A percentile compares a stretch with the other conserved stretches of the same genome.
Conservation (phyloP, 2,113 vertebrate genomes). For the Lophochroa leadbeateri region DNA sequence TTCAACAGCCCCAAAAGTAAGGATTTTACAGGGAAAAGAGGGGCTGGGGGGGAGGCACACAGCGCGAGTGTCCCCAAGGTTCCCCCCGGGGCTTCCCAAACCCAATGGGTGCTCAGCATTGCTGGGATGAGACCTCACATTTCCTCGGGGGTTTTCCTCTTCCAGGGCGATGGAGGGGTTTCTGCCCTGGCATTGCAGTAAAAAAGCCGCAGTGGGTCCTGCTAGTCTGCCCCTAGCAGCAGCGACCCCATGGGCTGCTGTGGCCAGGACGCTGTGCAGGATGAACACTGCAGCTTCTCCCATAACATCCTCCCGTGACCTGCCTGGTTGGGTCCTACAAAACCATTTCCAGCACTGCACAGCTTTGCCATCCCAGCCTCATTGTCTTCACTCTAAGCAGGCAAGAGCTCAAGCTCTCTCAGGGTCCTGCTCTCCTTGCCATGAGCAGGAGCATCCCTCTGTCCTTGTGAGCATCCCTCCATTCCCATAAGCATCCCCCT, state of each 20-base stretch:
- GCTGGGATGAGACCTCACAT: fast-evolving
- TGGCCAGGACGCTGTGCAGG: not conserved
- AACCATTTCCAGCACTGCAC: not conserved
- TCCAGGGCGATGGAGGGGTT: fast-evolving
- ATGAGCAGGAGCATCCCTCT: not conserved
- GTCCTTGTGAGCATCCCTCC: too few species aligned
- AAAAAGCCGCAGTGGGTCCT: fast-evolving
- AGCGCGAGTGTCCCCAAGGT: too few species aligned
- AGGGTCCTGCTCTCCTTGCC: not conserved
- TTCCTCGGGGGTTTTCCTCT: not conserved
- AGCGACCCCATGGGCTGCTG: fast-evolving
- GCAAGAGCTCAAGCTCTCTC: not conserved
- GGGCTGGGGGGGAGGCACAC: too few species aligned
- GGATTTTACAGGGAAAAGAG: too few species aligned
- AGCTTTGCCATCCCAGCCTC: not conserved
- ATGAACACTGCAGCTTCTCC: fast-evolving
- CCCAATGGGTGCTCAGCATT: not conserved
- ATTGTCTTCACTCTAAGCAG: not conserved
- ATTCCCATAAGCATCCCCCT: not conserved
- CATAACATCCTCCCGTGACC: fast-evolving
- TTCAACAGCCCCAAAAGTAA: too few species aligned
- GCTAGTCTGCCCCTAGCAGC: fast-evolving
- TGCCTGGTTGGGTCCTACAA: not conserved
- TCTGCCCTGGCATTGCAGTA: not conserved
- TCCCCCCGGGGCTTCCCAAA: not conserved